phyloP scores from a whole-genome alignment of 2,888 invertebrate genomes.

The Scotopteryx bipunctaria region DNA sequence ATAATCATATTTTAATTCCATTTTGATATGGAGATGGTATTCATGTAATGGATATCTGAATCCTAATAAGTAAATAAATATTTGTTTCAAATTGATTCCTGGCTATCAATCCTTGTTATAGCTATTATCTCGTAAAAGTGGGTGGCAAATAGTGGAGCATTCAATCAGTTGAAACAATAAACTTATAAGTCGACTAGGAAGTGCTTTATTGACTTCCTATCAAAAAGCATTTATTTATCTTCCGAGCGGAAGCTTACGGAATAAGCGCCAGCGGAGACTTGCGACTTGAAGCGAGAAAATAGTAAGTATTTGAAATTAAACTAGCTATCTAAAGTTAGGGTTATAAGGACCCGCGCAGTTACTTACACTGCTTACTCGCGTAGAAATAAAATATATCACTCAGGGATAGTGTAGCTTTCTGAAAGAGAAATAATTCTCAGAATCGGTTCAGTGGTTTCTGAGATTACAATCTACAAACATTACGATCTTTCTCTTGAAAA shows the following conservation, averaged over 20 bases:
- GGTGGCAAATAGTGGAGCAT: slow-evolving; percentile 4
- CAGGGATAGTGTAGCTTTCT: no score
- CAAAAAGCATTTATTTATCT: slow-evolving; percentile 53
- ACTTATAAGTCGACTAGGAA: slow-evolving; percentile 52
- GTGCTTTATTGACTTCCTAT: slow-evolving; percentile 59
- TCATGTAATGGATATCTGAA: neutral
- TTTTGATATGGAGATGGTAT: neutral
- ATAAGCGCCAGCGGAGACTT: slow-evolving; percentile 25
- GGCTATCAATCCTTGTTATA: neutral
- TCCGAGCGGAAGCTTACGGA: slow-evolving; percentile 53
- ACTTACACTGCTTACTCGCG: no score
- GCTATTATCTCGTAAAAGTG: neutral
- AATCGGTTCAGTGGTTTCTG: no score
- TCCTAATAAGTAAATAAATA: neutral
- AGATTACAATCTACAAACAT: no score
- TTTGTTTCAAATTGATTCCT: neutral
- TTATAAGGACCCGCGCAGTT: no score
- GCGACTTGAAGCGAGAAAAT: slow-evolving; percentile 12
- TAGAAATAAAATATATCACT: no score
- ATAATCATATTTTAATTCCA: no score
- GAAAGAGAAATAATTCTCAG: no score
- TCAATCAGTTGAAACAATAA: slow-evolving; percentile 36
- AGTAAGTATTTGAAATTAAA: neutral
- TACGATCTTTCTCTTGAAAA: no score
- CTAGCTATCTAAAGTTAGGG: no score